phyloP scores from a whole-genome alignment of 2,113 vertebrate species.

The Hemiscyllium ocellatum region DNA sequence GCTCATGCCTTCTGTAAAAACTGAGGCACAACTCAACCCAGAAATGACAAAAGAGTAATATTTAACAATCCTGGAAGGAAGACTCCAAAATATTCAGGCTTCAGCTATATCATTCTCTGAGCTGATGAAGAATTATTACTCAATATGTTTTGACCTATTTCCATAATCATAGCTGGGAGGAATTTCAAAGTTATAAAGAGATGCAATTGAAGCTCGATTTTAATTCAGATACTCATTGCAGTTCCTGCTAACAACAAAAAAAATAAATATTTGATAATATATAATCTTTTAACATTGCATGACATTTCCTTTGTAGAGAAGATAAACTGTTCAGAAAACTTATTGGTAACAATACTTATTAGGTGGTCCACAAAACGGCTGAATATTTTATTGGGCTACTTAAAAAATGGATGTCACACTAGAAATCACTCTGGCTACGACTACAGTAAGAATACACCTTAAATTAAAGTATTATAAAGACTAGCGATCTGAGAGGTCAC shows the following conservation, averaged over 20 bases:
- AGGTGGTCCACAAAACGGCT: neutral
- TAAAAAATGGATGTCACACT: neutral
- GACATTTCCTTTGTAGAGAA: neutral
- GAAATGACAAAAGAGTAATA: neutral
- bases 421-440: neutral
- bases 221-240: neutral
- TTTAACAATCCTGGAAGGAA: neutral
- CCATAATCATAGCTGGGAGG: neutral
- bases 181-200: neutral
- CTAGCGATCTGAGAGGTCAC: too few species aligned
- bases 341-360: neutral
- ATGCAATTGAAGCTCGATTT: neutral
- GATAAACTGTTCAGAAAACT: neutral
- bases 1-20: neutral
- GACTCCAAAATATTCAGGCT: neutral
- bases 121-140: neutral
- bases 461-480: too few species aligned
- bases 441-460: neutral
- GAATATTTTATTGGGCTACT: neutral
- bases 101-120: neutral
- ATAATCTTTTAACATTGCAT: neutral
- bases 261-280: neutral
- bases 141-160: conserved; percentile 1
- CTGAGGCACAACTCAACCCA: neutral
- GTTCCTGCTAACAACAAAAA: neutral